phyloP scores from a whole-genome alignment of 2,888 invertebrate genomes.

The Drosophila maculinotata region DNA sequence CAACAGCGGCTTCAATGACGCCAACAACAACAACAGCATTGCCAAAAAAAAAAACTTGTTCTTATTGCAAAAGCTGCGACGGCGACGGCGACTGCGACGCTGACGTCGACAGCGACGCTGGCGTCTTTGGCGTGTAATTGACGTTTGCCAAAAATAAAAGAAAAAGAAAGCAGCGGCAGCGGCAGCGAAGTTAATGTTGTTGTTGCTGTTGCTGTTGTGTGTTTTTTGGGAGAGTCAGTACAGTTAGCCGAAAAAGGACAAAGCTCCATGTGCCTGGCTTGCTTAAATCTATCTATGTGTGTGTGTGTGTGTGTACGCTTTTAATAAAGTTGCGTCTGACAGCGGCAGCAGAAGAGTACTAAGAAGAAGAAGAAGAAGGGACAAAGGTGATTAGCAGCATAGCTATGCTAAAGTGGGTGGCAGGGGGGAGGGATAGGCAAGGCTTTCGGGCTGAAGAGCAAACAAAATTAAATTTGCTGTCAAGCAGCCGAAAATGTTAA shows the following conservation, averaged over 20 bases:
- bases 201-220: conserved; percentile 16
- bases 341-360: conserved; percentile 7
- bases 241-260: conserved; percentile 57
- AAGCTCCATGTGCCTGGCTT: conserved; percentile 8
- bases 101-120: conserved; percentile 17
- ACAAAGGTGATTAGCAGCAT: conserved; percentile 52
- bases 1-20: conserved; percentile 18
- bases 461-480: conserved; percentile 35
- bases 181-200: conserved; percentile 20
- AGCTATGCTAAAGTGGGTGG: not conserved
- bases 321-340: conserved; percentile 51
- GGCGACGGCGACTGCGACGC: conserved; percentile 9
- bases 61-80: conserved; percentile 31
- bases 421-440: not conserved
- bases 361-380: conserved; percentile 21
- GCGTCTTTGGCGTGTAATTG: conserved; percentile 58
- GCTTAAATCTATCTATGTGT: no score
- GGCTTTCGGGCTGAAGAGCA: not conserved
- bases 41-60: conserved; percentile 45
- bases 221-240: conserved; percentile 31
- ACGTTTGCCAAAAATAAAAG: conserved; percentile 55
- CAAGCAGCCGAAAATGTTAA: conserved; percentile 39
- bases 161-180: conserved; percentile 23
- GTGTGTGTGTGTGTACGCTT: conserved; percentile 24
- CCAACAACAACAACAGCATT: conserved; percentile 6